phyloP scores from a whole-genome alignment of 2,797 vertebrate species.

The Karalla daura region DNA sequence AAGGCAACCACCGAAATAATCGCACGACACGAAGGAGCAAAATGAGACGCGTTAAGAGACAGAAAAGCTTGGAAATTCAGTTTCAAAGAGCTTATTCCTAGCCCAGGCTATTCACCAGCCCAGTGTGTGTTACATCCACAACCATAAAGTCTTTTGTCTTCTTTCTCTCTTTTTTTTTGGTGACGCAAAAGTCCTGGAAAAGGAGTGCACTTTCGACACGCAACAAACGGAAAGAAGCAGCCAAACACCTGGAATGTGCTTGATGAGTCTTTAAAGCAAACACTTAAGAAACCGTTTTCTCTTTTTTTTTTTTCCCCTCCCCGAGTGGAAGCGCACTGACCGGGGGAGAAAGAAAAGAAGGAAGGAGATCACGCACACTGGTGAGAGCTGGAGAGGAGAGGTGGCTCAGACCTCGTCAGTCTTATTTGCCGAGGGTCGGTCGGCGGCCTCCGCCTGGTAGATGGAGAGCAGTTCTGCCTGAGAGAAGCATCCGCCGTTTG shows the following conservation, averaged over 20 bases:
- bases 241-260: slow-evolving; percentile 72
- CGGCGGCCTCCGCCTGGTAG: slow-evolving; percentile 32
- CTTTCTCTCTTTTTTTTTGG: slow-evolving; percentile 29
- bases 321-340: slow-evolving; percentile 68
- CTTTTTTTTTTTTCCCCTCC: not conserved
- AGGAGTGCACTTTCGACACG: slow-evolving; percentile 57
- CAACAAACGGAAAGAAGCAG: slow-evolving; percentile 64
- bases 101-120: slow-evolving; percentile 61
- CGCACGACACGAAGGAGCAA: slow-evolving; percentile 56
- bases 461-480: slow-evolving; percentile 70
- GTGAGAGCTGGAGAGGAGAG: slow-evolving; percentile 55
- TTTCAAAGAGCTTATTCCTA: slow-evolving; percentile 72
- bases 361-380: slow-evolving; percentile 50
- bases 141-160: not conserved
- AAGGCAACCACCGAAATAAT: slow-evolving; percentile 78
- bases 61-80: slow-evolving; percentile 31
- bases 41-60: slow-evolving; percentile 35
- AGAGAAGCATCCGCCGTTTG: slow-evolving; percentile 69
- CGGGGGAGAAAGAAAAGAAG: not conserved
- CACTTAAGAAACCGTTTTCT: slow-evolving; percentile 58
- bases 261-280: slow-evolving; percentile 73
- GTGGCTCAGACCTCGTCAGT: slow-evolving; percentile 45
- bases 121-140: slow-evolving; percentile 42
- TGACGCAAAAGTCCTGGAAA: slow-evolving; percentile 47
- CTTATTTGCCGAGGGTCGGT: slow-evolving; percentile 51